Conservation (phyloP, 2,113 vertebrate genomes). For the Odontesthes bonariensis region DNA sequence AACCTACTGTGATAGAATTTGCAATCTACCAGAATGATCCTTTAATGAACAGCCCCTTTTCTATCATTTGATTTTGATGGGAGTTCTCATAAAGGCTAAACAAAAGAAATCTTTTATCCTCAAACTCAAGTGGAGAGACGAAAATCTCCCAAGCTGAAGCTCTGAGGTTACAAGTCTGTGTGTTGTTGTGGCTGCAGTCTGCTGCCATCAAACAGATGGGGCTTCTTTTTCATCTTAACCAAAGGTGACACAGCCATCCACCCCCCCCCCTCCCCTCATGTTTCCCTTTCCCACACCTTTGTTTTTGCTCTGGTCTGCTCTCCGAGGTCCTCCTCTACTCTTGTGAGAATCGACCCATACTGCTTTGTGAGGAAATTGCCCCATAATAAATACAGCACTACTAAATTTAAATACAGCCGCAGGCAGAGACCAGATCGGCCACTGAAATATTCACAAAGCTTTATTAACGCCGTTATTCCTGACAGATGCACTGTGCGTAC, state of each 20-base stretch:
- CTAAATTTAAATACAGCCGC: slow-evolving; percentile 58
- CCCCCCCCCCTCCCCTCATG: background rate
- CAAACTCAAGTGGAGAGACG: slow-evolving; percentile 8
- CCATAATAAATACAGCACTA: slow-evolving; percentile 63
- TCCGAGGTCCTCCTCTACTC: background rate
- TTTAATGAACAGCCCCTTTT: too few relatives aligned
- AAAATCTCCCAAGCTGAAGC: slow-evolving; percentile 36
- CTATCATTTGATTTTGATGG: slow-evolving; percentile 5
- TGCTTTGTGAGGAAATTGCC: slow-evolving; percentile 57
- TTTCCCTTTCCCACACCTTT: slow-evolving; percentile 27
- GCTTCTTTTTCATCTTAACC: slow-evolving; percentile 38
- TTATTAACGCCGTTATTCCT: slow-evolving; percentile 65
- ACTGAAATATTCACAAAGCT: slow-evolving; percentile 76
- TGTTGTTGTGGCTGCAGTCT: slow-evolving; percentile 12
- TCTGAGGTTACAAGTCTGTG: background rate
- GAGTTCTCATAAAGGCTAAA: slow-evolving; percentile 31
- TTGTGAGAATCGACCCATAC: slow-evolving; percentile 57
- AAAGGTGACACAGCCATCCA: slow-evolving; percentile 31
- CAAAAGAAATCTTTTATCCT: slow-evolving; percentile 29
- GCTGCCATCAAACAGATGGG: slow-evolving; percentile 54
- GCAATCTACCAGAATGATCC: too few relatives aligned
- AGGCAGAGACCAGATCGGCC: slow-evolving; percentile 62
- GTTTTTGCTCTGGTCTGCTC: background rate
- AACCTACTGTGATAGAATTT: too few relatives aligned
- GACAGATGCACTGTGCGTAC: slow-evolving; percentile 53